Base-by-base conservation (phyloP, 2,888 invertebrate species). In the Stenchaetothrips biformis region DNA sequence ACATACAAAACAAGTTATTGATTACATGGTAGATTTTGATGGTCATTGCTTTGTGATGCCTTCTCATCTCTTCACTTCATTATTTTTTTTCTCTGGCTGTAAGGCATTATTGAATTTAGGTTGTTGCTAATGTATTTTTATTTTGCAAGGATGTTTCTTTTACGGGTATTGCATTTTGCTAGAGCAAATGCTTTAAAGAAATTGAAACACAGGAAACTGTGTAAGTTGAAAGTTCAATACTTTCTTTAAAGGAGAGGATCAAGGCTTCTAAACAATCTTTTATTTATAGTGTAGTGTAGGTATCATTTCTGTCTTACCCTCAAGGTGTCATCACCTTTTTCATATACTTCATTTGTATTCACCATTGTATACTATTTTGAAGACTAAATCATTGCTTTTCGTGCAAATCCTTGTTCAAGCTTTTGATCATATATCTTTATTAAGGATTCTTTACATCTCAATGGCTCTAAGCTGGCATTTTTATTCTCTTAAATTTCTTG, bases 231-330 rank as follows among this genome's bases (percentile, higher is more conserved):
- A 74, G 67, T 74, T 7, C 21, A 74, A 74, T 74, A 74, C 67
- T 74, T 74, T 74, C 67, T 74, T 74, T 25, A 74, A 74, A 74
- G 67, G 67, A 74, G 67, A 74, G 67, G 67, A 74, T 74, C 25
- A 74, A 74, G 67, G 67, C 67, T 74, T 74, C 67, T 74, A 74
- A 25, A 74, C 67, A 74, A 74, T 74, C 67, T 74, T 67, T 74
- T 18, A 59, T 37, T 37, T 74, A 74, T 74, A 74, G 67, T 74
- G 25, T 74, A 74, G 67, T 74, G 21, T 25, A 74, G 25, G 25
- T 8, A 25, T 25, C 25, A 21, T 74, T 21, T 37, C 37, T 25
- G 7, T 74, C 25, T 37, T 37, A 37, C 37, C 37, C 37, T 37
- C 37, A 37, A 37, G 37, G 37, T 74, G 67, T 74, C 25, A 74